Conservation (phyloP, 2,113 vertebrate species). For the Cyanoliseus patagonus region DNA sequence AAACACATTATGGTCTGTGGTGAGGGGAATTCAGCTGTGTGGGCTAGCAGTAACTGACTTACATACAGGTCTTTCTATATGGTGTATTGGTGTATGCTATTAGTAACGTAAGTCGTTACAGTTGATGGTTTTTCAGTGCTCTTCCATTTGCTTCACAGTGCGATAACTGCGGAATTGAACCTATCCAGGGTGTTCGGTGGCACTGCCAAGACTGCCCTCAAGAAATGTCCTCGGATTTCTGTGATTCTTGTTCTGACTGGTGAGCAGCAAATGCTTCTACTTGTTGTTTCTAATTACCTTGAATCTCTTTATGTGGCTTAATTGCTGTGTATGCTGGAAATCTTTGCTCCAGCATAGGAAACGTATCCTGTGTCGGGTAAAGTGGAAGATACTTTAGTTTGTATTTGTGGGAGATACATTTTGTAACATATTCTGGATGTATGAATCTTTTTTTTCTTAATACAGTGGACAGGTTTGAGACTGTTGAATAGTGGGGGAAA, state of each 20-base stretch:
- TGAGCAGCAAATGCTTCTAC: constrained; percentile 67
- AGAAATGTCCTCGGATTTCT: constrained; percentile 94
- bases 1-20: accelerated
- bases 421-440: not conserved
- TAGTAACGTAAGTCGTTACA: not conserved
- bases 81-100: accelerated
- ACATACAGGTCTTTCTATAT: accelerated
- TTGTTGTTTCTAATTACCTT: not conserved
- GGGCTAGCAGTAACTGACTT: not conserved
- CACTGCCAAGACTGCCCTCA: constrained; percentile 95
- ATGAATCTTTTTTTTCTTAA: not conserved
- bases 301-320: not conserved
- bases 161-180: constrained; percentile 91
- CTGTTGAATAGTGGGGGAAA: not conserved
- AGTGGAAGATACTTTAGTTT: not conserved
- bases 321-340: not conserved
- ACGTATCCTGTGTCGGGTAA: not conserved
- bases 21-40: not conserved
- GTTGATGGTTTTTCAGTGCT: not conserved
- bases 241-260: constrained; percentile 96
- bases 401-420: not conserved
- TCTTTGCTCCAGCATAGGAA: not conserved
- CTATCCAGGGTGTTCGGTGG: constrained; percentile 95
- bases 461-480: not conserved
- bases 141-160: constrained; percentile 79